Evolutionary conservation across 2,113 vertebrate species (phyloP).

Genomic region (Brachyistius frenatus): DNA sequence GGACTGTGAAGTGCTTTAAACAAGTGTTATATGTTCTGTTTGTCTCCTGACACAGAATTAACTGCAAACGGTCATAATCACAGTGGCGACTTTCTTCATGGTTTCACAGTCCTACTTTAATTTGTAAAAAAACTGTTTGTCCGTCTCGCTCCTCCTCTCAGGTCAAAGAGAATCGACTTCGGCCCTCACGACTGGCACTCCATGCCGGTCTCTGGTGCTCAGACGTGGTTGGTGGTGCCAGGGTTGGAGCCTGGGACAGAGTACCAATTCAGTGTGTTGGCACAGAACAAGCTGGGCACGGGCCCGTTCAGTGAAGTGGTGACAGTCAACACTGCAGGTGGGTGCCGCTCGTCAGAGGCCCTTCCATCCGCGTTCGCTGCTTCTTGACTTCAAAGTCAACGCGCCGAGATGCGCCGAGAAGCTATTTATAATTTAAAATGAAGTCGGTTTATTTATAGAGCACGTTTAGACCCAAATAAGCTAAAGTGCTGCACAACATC

Average conservation of each 20-base stretch:
- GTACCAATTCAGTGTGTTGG: slow-evolving; percentile 99
- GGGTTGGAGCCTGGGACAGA: slow-evolving; percentile 95
- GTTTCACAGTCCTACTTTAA: not conserved
- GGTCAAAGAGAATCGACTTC: slow-evolving; percentile 96
- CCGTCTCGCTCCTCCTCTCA: slow-evolving; percentile 65
- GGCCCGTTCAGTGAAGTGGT: slow-evolving; percentile 99
- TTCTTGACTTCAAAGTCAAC: slow-evolving; percentile 29
- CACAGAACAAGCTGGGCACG: slow-evolving; percentile 98
- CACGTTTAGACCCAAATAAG: too few relatives aligned
- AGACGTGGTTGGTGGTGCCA: slow-evolving; percentile 93
- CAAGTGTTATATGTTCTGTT: not conserved
- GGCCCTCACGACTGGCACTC: slow-evolving; percentile 98
- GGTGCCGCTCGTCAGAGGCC: slow-evolving; percentile 63
- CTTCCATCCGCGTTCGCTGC: slow-evolving; percentile 18
- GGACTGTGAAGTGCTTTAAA: not conserved
- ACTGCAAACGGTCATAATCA: not conserved
- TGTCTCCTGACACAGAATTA: not conserved
- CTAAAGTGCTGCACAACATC: too few relatives aligned
- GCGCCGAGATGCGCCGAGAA: not conserved
- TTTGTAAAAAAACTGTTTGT: not conserved
- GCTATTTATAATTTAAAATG: slow-evolving; percentile 7
- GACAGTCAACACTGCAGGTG: slow-evolving; percentile 99
- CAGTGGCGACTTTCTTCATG: not conserved
- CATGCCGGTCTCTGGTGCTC: slow-evolving; percentile 91
- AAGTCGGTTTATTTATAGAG: too few relatives aligned